Evolutionary conservation across 2,113 vertebrate genomes (phyloP).

Genomic region (Hipposideros armiger): DNA sequence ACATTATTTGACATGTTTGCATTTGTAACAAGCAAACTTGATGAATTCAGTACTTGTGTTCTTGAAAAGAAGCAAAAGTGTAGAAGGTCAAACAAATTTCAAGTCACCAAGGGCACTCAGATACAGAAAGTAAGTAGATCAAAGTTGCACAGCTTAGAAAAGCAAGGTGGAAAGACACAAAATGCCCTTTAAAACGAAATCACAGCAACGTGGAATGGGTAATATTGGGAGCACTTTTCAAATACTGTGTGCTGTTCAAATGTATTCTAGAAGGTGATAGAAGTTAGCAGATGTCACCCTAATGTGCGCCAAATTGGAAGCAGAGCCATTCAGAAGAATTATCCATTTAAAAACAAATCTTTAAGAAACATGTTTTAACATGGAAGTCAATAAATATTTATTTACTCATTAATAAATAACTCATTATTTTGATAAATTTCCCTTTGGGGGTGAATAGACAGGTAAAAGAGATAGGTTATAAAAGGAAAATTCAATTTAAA

Average conservation of each 20-base stretch:
- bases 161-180: not conserved
- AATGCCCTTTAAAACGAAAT: not conserved
- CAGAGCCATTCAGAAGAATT: not conserved
- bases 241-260: not conserved
- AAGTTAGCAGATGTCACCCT: not conserved
- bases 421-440: not conserved
- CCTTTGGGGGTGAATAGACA: not conserved
- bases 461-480: not conserved
- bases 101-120: not conserved
- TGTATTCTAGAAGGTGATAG: not conserved
- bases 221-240: not conserved
- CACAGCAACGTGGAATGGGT: not conserved
- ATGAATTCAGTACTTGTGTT: conserved; percentile 16
- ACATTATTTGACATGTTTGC: not conserved
- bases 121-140: not conserved
- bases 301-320: not conserved
- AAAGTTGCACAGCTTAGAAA: not conserved
- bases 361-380: not conserved
- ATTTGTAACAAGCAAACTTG: not conserved
- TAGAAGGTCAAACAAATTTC: not conserved
- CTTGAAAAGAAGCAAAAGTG: conserved; percentile 7
- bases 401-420: too few relatives aligned
- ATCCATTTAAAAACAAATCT: not conserved
- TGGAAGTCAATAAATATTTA: not conserved
- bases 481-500: not conserved